A percentile compares a stretch with the other conserved stretches of the same genome.
Conservation (phyloP, 2,797 vertebrate species). For the Cheracebus regulus region DNA sequence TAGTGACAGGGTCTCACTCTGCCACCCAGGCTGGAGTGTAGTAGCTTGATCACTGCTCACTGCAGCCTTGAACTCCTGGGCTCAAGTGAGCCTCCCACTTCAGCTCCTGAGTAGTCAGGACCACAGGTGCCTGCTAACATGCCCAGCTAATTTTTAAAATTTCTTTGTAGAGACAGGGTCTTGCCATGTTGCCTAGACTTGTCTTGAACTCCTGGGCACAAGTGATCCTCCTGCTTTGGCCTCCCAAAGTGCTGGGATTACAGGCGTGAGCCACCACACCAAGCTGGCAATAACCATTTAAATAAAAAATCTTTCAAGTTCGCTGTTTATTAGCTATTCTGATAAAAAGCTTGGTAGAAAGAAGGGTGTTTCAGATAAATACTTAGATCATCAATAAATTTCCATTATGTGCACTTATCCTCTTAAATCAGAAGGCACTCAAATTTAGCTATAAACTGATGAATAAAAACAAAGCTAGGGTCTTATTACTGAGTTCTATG, state of each 20-base stretch:
- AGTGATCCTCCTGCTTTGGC: neutral
- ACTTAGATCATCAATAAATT: neutral
- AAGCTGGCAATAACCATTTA: neutral
- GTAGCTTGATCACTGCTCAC: neutral
- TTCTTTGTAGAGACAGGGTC: neutral
- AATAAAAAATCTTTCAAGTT: slow-evolving; percentile 2
- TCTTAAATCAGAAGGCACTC: neutral
- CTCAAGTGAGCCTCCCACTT: neutral
- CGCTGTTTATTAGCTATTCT: slow-evolving; percentile 1
- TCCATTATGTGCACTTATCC: neutral
- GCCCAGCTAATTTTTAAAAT: neutral
- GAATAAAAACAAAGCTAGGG: neutral
- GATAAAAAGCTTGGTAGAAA: neutral
- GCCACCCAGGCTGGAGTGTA: neutral
- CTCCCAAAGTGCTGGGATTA: neutral
- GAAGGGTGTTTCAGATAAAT: neutral
- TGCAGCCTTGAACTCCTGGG: neutral
- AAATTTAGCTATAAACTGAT: neutral
- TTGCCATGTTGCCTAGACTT: neutral
- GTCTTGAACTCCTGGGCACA: neutral
- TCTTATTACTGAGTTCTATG: neutral
- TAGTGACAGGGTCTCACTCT: neutral
- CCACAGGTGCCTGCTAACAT: neutral
- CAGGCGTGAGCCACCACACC: neutral
- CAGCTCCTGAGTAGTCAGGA: neutral